These are phyloP conservation scores for Helarctos malayanus DNA, from an alignment of 2,797 vertebrate species.

Conservation along the genomic window DNA sequence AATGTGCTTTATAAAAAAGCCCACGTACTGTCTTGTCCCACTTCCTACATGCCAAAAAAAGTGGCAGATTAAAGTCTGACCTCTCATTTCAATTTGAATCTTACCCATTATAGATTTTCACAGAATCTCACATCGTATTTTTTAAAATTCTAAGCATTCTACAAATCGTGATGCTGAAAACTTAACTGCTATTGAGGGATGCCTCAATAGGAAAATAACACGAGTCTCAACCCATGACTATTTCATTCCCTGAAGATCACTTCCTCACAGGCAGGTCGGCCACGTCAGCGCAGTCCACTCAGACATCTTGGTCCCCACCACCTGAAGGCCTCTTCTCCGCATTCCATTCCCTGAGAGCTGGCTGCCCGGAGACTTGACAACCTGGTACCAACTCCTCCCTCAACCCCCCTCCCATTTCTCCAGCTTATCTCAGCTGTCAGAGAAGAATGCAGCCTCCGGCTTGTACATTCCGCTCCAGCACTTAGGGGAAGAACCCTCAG, in stretches of 20 bases:
- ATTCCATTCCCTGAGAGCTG: neutral
- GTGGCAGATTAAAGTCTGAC: neutral
- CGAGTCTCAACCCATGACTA: neutral
- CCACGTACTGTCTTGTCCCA: neutral
- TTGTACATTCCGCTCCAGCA: constrained; percentile 79
- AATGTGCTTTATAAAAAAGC: neutral
- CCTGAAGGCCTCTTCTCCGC: constrained; percentile 11
- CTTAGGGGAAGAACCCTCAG: constrained; percentile 65
- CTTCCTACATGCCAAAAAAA: neutral
- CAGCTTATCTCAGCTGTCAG: constrained; percentile 89
- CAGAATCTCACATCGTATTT: neutral
- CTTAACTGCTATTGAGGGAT: neutral
- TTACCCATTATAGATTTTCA: neutral
- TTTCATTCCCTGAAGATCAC: constrained; percentile 53
- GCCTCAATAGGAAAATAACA: neutral
- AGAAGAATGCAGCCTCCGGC: constrained; percentile 87
- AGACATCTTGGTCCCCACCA: constrained; percentile 26
- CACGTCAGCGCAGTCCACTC: neutral
- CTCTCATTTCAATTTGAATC: constrained; percentile 2
- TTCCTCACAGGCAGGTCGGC: neutral
- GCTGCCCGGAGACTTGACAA: constrained; percentile 80
- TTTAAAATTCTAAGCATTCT: neutral
- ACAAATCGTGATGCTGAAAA: constrained; percentile 11
- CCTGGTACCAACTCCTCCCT: constrained; percentile 89
- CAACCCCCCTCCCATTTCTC: constrained; percentile 40